Evolutionary conservation across 1,140 invertebrate species (phyloP).

Genomic region (Agraylea sexmaculata): DNA sequence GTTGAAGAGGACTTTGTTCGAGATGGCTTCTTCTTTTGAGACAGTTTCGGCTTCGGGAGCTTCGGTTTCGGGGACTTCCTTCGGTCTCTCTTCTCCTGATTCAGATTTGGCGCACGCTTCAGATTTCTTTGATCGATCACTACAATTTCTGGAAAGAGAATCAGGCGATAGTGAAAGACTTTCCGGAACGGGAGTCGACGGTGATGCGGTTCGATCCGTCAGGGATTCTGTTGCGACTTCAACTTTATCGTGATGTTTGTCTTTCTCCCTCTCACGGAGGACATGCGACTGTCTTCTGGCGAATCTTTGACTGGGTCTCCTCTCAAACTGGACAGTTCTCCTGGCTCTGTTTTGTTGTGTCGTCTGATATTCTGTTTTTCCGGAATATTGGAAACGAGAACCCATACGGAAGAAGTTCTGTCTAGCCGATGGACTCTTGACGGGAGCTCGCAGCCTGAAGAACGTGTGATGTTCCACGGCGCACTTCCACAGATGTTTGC

Average conservation of each 20-base stretch:
- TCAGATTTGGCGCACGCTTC: constrained; percentile 16
- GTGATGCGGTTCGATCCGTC: constrained; percentile 11
- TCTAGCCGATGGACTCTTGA: constrained; percentile 75
- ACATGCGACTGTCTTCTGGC: constrained; percentile 80
- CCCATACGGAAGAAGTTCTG: constrained; percentile 98
- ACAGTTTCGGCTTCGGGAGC: constrained; percentile 26
- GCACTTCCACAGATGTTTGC: constrained; percentile 99
- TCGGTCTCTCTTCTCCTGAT: constrained; percentile 20
- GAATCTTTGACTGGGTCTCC: constrained; percentile 91
- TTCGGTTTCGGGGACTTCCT: constrained; percentile 31
- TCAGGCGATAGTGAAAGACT: constrained; percentile 24
- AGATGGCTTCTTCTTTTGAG: constrained; percentile 38
- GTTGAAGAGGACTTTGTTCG: constrained; percentile 35
- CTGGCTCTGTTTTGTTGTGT: constrained; percentile 78
- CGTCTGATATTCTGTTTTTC: constrained; percentile 93
- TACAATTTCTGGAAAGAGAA: constrained; percentile 33
- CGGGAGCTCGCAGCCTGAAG: constrained; percentile 84
- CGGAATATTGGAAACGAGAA: constrained; percentile 87
- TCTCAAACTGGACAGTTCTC: constrained; percentile 87
- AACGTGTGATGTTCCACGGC: constrained; percentile 98
- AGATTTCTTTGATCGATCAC: constrained; percentile 38
- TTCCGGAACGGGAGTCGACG: constrained; percentile 15
- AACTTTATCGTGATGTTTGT: constrained; percentile 35
- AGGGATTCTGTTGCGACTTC: constrained; percentile 24
- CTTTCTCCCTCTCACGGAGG: constrained; percentile 60